Evolutionary conservation across 2,797 vertebrate genomes (phyloP), one percentile per base, ranked within the genome.

Genomic region (Lagodon rhomboides): DNA sequence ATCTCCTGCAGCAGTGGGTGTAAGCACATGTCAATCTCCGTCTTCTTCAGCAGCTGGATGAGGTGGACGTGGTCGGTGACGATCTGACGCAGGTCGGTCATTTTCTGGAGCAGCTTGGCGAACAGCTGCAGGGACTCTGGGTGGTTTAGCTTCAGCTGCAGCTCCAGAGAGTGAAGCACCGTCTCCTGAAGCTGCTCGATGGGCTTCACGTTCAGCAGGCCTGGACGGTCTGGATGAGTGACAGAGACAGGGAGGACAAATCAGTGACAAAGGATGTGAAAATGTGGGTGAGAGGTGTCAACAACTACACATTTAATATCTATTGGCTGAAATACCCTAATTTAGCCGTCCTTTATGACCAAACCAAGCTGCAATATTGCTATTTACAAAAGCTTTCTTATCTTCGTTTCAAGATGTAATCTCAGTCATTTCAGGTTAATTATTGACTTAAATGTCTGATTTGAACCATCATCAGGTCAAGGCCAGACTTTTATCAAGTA

Each of bases 61-160:
- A 97, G 92, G 93, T 98, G 98, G 81, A 99, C 98, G 0, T 99
- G 98, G 83, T 99, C 96, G 0, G 98, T 97, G 77, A 99, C 98
- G 22, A 99, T 97, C 94, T 99, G 98, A 83, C 98, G 95, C 89
- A 99, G 96, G 95, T 99, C 98, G 6, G 98, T 99, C 98, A 99
- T 99, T 95, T 99, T 99, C 96, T 99, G 98, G 47, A 99, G 97
- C 90, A 99, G 90, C 91, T 98, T 99, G 91, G 98, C 98, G 43
- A 99, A 99, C 61, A 99, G 96, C 83, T 99, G 98, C 8, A 97
- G 96, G 3, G 97, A 97, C 87, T 99, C 98, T 0, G 98, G 98
- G 84, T 99, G 98, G 93, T 96, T 98, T 56, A 97, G 89, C 93
- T 99, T 99, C 47, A 99, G 96, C 93, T 99, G 98, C 66, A 99